Evolutionary conservation across 2,888 invertebrate genomes (phyloP).

Genomic region (Cynaeus angustus): DNA sequence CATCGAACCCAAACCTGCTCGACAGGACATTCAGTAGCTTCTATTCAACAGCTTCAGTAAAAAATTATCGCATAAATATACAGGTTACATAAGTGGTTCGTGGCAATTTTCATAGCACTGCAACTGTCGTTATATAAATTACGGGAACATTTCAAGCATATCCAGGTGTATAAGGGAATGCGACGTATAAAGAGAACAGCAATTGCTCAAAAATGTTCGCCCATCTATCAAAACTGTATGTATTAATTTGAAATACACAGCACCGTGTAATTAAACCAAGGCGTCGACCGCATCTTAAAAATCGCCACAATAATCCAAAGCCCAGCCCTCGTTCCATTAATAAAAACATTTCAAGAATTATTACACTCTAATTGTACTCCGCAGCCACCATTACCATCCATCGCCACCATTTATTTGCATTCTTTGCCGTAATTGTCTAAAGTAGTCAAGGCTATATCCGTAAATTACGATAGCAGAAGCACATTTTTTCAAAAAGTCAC

Average conservation of each 20-base stretch:
- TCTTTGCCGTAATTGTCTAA: constrained; percentile 25
- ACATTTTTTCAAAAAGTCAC: constrained; percentile 11
- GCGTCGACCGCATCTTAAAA: background rate
- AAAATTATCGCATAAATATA: constrained; percentile 33
- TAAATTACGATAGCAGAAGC: constrained; percentile 23
- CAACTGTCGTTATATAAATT: constrained; percentile 43
- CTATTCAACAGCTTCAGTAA: constrained; percentile 25
- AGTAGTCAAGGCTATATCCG: constrained; percentile 26
- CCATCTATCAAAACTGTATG: no score
- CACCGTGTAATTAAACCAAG: no score
- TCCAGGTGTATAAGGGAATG: constrained; percentile 42
- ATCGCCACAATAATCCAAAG: no score
- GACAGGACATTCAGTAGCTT: constrained; percentile 21
- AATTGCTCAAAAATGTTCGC: no score
- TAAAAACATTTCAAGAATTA: constrained; percentile 33
- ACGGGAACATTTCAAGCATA: constrained; percentile 41
- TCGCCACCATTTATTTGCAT: constrained; percentile 44
- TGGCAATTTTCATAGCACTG: constrained; percentile 42
- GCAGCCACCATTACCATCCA: constrained; percentile 38
- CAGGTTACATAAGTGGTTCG: constrained; percentile 36
- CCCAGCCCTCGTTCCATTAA: background rate
- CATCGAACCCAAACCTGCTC: constrained; percentile 25
- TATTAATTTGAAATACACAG: no score
- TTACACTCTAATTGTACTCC: constrained; percentile 45
- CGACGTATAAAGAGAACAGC: constrained; percentile 10